Evolutionary conservation across 2,888 invertebrate genomes (phyloP), one percentile per base, ranked within the genome.

Genomic region (Trimorus sp.): DNA sequence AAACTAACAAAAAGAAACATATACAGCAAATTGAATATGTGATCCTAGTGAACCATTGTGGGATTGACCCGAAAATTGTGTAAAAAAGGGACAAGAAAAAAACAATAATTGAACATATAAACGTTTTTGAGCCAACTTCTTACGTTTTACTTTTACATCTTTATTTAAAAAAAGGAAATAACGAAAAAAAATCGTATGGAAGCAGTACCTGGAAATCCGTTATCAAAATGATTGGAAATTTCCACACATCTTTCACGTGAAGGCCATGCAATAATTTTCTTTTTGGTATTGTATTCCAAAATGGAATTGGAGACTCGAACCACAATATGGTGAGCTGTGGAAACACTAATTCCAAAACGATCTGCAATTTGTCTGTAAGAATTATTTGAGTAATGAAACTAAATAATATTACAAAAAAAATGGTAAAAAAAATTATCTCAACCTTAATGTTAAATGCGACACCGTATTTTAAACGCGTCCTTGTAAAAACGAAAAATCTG

Each of bases 331-430:
- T 11, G 36, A 26, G 53, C 45, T 62, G 71, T 60, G 8, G 71
- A 71, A 62, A 40, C 54, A 37, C 54, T 71, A 42, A 71, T 71
- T 36, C 71, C 71, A 38, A 71, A 71, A 5, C 71, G 71, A 14
- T 71, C 62, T 40, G 71, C n/a, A 51, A 71, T 36, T 71, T 71
- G 71, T 37, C 71, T 71, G 36, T 11, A 49, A 16, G 7, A 36
- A 45, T 12, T 11, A 11, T 26, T 26, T 26, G 26, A 26, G 26
- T 26, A 26, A 26, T 26, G 26, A 26, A n/a, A 26, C 26, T 26
- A 26, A 26, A 16, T 56, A 56, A 56, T 56, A 53, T 6, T 26
- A 26, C 26, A 26, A 26, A 26, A 26, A n/a, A 26, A 26, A 26
- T 26, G 26, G 26, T 26, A 26, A 26, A 26, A n/a, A n/a, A 26